phyloP scores from a whole-genome alignment of 2,888 invertebrate species.

The Drosophila picticornis region DNA sequence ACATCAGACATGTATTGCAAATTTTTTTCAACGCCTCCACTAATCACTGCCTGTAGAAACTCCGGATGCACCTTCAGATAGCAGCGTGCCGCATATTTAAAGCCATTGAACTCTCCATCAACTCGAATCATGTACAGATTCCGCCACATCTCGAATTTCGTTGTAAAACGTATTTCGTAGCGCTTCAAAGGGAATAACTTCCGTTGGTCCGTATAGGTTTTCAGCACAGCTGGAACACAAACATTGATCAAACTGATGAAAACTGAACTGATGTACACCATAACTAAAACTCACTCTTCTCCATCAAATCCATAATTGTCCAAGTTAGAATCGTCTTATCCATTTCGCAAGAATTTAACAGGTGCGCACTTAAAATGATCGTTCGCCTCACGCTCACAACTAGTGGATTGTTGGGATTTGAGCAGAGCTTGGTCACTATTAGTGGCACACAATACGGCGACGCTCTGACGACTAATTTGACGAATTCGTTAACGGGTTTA shows the following conservation, averaged over 20 bases:
- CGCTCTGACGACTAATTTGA: background rate
- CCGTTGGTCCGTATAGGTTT: background rate
- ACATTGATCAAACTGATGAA: background rate
- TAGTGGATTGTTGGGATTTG: background rate
- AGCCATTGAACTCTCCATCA: background rate
- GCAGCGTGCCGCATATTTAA: conserved; percentile 41
- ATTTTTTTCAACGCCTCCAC: conserved; percentile 21
- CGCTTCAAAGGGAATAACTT: conserved; percentile 15
- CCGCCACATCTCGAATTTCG: conserved; percentile 7
- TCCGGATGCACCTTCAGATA: conserved; percentile 30
- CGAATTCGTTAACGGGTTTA: background rate
- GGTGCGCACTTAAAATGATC: background rate
- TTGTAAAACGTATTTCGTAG: conserved; percentile 15
- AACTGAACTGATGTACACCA: background rate
- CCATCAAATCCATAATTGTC: conserved; percentile 24
- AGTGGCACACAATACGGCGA: conserved; percentile 18
- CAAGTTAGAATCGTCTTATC: conserved; percentile 7
- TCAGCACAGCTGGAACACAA: conserved; percentile 1
- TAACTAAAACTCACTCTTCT: conserved; percentile 17
- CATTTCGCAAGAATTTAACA: background rate
- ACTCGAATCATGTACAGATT: conserved; percentile 37
- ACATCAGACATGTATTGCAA: background rate
- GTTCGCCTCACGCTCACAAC: background rate
- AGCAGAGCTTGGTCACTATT: background rate
- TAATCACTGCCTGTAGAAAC: conserved; percentile 46